Evolutionary conservation across 1,140 invertebrate species (phyloP), one percentile per base, ranked within the genome.

Genomic region (Gonatopus flavifemur): DNA sequence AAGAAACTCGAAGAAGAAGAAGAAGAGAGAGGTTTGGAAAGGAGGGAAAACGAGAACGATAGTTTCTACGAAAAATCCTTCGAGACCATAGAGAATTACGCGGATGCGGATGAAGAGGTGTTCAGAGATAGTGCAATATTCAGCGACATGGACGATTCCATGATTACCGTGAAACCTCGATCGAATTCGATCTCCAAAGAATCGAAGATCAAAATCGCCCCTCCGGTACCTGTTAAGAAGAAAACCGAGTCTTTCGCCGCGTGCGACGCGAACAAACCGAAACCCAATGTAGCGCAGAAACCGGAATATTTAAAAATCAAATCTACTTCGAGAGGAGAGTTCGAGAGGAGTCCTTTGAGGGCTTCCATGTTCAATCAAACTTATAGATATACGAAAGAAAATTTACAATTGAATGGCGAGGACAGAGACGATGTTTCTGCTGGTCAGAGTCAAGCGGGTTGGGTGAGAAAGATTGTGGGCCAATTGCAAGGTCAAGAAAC

Each of bases 61-160:
- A 87, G 86, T 60, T 89, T 83, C 58, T 90, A 89, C 65, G 88
- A 90, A 66, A 82, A 83, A 50, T 86, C 85, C 0, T 90, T 90
- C 67, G 88, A 89, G 63, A 86, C 83, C 6, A 88, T 90, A 16
- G 88, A 90, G 66, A 82, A 83, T 61, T 77, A 74, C 58, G 47
- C 67, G 28, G 67, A 76, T 70, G 59, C 57, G 8, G 69, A 76
- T 10, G 75, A 86, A 44, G 87, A 88, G 49, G 81, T 84, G 1
- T 90, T 90, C 63, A 80, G 90, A 60, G 90, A 92, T 68, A 90
- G 88, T 61, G 90, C 90, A 58, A 88, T 91, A 65, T 92, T 91
- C 61, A 91, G 89, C 41, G 90, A 92, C 57, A 81, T 78, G 15
- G 86, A 86, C 30, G 81, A 86, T 48, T 43, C 60, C 0, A 38